Evolutionary conservation across 2,888 invertebrate genomes (phyloP).

Genomic region (Temnothorax ravouxi): DNA sequence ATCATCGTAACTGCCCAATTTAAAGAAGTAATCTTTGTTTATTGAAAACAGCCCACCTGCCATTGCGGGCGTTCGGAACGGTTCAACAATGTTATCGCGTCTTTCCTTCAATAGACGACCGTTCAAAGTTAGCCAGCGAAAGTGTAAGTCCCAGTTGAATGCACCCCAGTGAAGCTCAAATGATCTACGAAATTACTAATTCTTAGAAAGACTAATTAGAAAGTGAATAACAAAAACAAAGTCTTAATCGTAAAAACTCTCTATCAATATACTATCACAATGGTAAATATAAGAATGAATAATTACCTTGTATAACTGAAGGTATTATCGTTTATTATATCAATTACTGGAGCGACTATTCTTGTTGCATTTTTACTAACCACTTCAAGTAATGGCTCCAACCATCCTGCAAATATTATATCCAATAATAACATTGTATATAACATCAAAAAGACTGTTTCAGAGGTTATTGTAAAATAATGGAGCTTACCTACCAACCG

Average conservation of each 20-base stretch:
- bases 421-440: neutral
- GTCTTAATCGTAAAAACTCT: neutral
- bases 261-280: neutral
- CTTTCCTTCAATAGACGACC: conserved; percentile 89
- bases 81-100: conserved; percentile 89
- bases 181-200: conserved; percentile 88
- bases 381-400: conserved; percentile 91
- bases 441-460: neutral
- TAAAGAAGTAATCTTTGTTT: conserved; percentile 94
- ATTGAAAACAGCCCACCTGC: conserved; percentile 98
- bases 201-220: neutral
- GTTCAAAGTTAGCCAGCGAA: conserved; percentile 93
- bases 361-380: conserved; percentile 89
- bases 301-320: conserved; percentile 92
- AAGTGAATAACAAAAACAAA: conserved; percentile 3
- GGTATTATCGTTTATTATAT: conserved; percentile 98
- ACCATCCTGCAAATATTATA: conserved; percentile 88
- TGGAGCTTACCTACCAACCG: conserved; percentile 89
- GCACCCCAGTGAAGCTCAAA: conserved; percentile 99
- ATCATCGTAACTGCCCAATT: conserved; percentile 92
- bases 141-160: conserved; percentile 99
- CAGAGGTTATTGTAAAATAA: conserved; percentile 17
- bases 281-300: neutral
- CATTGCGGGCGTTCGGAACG: conserved; percentile 95
- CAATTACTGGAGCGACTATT: conserved; percentile 95